Evolutionary conservation across 2,888 invertebrate species (phyloP), one percentile per base, ranked within the genome.

Genomic region (Rhamnusium bicolor): DNA sequence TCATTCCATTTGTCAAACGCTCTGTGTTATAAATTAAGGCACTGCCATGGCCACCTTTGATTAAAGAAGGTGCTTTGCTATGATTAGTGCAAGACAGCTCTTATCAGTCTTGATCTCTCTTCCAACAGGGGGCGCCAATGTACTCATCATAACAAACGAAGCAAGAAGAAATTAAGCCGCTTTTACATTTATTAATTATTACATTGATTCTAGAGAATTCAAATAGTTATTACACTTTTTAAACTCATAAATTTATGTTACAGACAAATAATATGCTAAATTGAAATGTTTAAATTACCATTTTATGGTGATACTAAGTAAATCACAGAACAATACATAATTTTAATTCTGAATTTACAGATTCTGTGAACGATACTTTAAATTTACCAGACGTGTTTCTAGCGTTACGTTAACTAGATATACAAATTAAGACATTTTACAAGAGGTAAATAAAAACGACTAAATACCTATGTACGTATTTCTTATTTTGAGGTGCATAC

Each of bases 41-140:
- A 88, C 88, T 87, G 86, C 86, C 87, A 87, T 87, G 87, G 86
- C 86, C 85, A 87, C 85, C 85, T 85, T 81, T 83, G 81, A 81
- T 78, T 76, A 78, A 79, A 86, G 84, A 86, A 86, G 86, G 86
- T 86, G 86, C 86, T 83, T 83, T 86, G 85, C 84, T 85, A 73
- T 71, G 71, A 72, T 75, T 79, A 78, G 71, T 75, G 76, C 77
- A 75, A 78, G 71, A 74, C 67, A 69, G 54, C 70, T 75, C 80
- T 80, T 80, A 80, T 80, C 80, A 72, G 71, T 74, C 72, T 78
- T 79, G 75, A 80, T 79, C 79, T 79, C 61, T 75, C 71, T 70
- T 46, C 27, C 75, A 71, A 69, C 61, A 80, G 80, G 72, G 71
- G 78, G 69, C 79, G 75, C 76, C 60, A 72, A 56, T 47, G 8